A percentile compares a stretch with the other conserved stretches of the same genome.
Conservation (phyloP, 2,113 vertebrate genomes). For the Zingel zingel region DNA sequence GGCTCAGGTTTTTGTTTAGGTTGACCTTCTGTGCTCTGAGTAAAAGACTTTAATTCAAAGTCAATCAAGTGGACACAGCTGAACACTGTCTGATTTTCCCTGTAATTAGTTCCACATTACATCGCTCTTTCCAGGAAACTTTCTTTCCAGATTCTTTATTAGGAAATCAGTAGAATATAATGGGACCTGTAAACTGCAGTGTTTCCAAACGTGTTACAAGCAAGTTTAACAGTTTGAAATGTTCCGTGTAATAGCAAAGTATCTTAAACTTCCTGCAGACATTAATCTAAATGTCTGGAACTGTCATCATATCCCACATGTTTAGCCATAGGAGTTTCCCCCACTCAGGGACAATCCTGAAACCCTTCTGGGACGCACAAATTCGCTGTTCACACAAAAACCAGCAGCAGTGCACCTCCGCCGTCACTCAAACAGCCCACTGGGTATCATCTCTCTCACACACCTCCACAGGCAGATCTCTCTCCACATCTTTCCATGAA, state of each 20-base stretch:
- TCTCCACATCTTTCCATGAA: conserved; percentile 54
- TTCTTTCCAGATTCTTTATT: neutral
- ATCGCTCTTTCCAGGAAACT: conserved; percentile 4
- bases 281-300: neutral
- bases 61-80: conserved; percentile 1
- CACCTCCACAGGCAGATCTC: conserved; percentile 23
- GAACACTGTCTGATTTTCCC: neutral
- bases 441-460: conserved; percentile 31
- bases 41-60: neutral
- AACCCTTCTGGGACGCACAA: conserved; percentile 3
- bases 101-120: conserved; percentile 6
- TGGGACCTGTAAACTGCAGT: conserved; percentile 3
- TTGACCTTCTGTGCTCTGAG: too few species aligned
- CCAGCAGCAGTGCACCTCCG: conserved; percentile 6
- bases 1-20: too few species aligned
- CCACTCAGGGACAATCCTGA: neutral
- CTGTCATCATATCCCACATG: conserved; percentile 2
- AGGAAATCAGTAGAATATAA: conserved; percentile 12
- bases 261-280: neutral
- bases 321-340: neutral
- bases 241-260: neutral
- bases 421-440: conserved; percentile 46
- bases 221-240: neutral
- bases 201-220: conserved; percentile 13
- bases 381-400: neutral